phyloP scores from a whole-genome alignment of 1,140 invertebrate genomes.

The Pectinophora gossypiella region DNA sequence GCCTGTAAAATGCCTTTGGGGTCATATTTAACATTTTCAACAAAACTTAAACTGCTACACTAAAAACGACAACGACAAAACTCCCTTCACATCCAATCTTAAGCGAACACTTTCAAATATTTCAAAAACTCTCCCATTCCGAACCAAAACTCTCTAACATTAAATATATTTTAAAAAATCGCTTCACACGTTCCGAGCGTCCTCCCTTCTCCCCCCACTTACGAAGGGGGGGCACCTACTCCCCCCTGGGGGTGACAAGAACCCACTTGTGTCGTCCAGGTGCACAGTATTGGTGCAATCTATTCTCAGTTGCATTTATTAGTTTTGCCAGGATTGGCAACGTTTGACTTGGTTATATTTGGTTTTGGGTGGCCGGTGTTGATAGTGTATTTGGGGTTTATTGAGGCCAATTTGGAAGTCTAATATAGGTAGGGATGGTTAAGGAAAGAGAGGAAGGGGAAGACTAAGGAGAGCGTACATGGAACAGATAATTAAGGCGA shows the following conservation, averaged over 20 bases:
- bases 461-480: no score
- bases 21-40: no score
- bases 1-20: no score
- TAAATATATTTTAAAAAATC: conserved; percentile 37
- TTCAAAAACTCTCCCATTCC: conserved; percentile 5
- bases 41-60: no score
- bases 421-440: no score
- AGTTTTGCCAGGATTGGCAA: conserved; percentile 9
- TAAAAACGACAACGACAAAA: no score
- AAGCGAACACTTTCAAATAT: neutral
- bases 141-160: conserved; percentile 9
- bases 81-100: no score
- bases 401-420: no score
- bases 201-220: conserved; percentile 17
- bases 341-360: neutral
- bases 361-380: neutral
- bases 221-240: conserved; percentile 10
- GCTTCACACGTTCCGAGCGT: conserved; percentile 33
- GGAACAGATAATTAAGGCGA: no score
- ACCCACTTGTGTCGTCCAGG: conserved; percentile 16
- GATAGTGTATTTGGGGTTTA: no score
- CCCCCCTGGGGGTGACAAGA: conserved; percentile 20
- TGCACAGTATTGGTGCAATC: conserved; percentile 33
- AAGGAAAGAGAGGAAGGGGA: no score
- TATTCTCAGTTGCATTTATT: conserved; percentile 22